Base-by-base conservation (phyloP, 2,113 vertebrate genomes). In the Syngnathoides biaculeatus region DNA sequence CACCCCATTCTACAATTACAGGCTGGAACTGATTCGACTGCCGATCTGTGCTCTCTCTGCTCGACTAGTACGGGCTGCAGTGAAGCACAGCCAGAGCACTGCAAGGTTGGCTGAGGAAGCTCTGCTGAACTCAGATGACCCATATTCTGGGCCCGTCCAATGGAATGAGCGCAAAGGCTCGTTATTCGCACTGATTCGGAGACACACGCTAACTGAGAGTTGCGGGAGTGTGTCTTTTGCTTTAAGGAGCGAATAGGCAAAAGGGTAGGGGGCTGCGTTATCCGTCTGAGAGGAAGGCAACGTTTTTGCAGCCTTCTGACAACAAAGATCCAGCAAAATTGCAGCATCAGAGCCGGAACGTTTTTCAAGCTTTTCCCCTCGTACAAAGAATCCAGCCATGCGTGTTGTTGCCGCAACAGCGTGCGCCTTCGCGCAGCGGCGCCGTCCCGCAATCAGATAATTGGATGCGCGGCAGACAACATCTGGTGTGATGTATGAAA, bases 101-200 rank as follows among this genome's bases (percentile, higher is more conserved):
- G 88, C 81, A 90, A 88, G 91, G 69, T 90, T 93, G 91, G 88
- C 86, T 90, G 78, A 83, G 77, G 82, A 70, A 83, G 81, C 80
- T 83, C 65, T 7, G 72, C 77, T 93, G 91, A 90, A 93, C 94
- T 93, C 87, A 87, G 86, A 84, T 90, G 91, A 92, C 89, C 87
- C 79, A 78, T 79, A 90, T 89, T 93, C 85, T 91, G 80, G 77
- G 80, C 71, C 80, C 73, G 75, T 77, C 84, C 82, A 86, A 87
- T 90, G 66, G 55, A 81, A 79, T 72, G 74, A 69, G 71, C 74
- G 64, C 70, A 79, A 86, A 71, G 65, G 84, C 64, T 55, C 72
- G 71, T 78, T 85, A 82, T 83, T 81, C 75, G 71, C 73, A 65
- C 67, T 85, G 80, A 88, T 82, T 79, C 81, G 74, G 66, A 68